Evolutionary conservation across 2,797 vertebrate genomes (phyloP).

Genomic region (Philypnodon macrostomus): DNA sequence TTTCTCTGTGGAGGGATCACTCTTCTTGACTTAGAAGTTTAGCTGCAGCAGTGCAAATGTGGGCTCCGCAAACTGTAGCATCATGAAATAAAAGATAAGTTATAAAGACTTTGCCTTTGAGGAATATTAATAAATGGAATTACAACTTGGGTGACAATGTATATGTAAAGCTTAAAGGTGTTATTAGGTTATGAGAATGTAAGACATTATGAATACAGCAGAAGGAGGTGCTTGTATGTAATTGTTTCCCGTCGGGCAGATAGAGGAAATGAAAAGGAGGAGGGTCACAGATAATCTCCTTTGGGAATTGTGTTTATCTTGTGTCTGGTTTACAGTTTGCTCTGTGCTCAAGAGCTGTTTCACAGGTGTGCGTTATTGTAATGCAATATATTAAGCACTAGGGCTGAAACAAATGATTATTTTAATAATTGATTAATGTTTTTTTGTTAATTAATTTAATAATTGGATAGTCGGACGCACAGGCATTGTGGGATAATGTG

Average conservation of each 20-base stretch:
- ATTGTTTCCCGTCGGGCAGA: slow-evolving; percentile 70
- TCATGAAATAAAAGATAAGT: not conserved
- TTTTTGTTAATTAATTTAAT: no score
- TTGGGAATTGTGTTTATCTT: slow-evolving; percentile 16
- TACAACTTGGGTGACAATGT: slow-evolving; percentile 2
- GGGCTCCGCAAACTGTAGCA: not conserved
- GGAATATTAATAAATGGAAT: not conserved
- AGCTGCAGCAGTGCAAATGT: not conserved
- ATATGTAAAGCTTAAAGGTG: slow-evolving; percentile 22
- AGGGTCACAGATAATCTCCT: slow-evolving; percentile 62
- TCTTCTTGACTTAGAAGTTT: slow-evolving; percentile 15
- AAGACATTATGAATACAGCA: slow-evolving; percentile 39
- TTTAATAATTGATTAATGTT: no score
- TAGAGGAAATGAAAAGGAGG: slow-evolving; percentile 61
- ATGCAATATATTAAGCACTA: not conserved
- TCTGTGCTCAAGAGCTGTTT: not conserved
- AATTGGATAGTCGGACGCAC: no score
- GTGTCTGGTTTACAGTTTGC: slow-evolving; percentile 5
- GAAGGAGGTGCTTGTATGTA: slow-evolving; percentile 72
- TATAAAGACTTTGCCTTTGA: not conserved
- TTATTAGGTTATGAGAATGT: slow-evolving; percentile 56
- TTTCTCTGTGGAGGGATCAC: slow-evolving; percentile 8
- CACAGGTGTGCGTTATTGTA: slow-evolving; percentile 1
- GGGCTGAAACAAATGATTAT: no score
- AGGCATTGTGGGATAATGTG: no score